Base-by-base conservation (phyloP, 2,797 vertebrate genomes). In the Melanotaenia boesemani region DNA sequence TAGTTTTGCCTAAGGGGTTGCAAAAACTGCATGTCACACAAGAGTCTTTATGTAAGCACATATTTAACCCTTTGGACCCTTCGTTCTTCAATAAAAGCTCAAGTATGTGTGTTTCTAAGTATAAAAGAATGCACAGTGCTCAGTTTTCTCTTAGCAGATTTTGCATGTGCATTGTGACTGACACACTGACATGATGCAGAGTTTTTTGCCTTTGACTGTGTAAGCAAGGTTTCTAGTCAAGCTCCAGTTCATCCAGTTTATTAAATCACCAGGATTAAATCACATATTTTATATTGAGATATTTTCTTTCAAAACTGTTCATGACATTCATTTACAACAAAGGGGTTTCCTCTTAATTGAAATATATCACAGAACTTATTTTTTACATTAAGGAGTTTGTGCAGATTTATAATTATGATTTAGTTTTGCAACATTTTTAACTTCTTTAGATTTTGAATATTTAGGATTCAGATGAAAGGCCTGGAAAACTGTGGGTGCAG, bases 261-360 rank as follows among this genome's bases (percentile, higher is more conserved):
- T 86, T 63, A 72, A 81, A 80, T 73, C 78, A 81, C 77, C 68
- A 63, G 73, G 34, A 78, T 39, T 89, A 72, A 88, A 63, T 79
- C 74, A 81, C 71, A 34, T 59, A 68, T 80, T 85, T 63, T 30
- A 39, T 61, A 70, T 34, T 41, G 15, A 72, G 68, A 32, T 4
- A 0, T 48, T 72, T 79, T 75, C 6, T 73, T 63, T n/a, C 2
- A 32, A 80, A 64, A 44, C 66, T 84, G 65, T 74, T 63, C 79
- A 81, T 81, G 16, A 69, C 68, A 63, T 9, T 28, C 65, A 67
- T 56, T 46, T 68, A 56, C 55, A 79, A 81, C 73, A 65, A 32
- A 66, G 32, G 70, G 63, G 34, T 72, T 80, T 22, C 70, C 61
- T 74, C 30, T 37, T 24, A 80, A 68, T 64, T 24, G 39, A 20